phyloP scores from a whole-genome alignment of 2,888 invertebrate genomes.

The Sesia bembeciformis region DNA sequence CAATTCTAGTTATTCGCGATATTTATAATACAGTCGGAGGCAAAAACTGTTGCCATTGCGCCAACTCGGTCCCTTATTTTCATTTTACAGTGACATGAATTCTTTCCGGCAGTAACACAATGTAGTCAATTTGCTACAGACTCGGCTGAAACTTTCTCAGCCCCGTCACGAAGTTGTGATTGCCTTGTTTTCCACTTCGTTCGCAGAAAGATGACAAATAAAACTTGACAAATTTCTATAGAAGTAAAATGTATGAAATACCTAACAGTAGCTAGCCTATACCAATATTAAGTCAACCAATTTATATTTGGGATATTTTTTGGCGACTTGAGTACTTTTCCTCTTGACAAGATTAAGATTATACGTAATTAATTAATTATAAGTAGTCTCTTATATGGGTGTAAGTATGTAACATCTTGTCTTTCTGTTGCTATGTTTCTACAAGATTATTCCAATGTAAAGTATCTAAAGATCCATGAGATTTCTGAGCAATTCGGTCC shows the following conservation, averaged over 20 bases:
- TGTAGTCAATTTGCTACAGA: constrained; percentile 53
- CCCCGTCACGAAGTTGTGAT: constrained; percentile 51
- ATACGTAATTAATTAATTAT: no score
- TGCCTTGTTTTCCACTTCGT: constrained; percentile 55
- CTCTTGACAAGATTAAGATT: no score
- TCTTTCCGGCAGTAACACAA: constrained; percentile 34
- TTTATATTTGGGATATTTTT: not conserved
- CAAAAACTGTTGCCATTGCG: constrained; percentile 23
- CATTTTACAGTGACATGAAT: constrained; percentile 17
- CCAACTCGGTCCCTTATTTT: constrained; percentile 24
- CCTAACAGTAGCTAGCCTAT: not conserved
- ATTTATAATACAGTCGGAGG: constrained; percentile 10
- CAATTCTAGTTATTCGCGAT: constrained; percentile 3
- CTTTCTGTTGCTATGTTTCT: no score
- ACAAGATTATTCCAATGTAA: no score
- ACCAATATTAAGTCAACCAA: not conserved
- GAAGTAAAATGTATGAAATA: constrained; percentile 8
- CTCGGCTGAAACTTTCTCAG: constrained; percentile 38
- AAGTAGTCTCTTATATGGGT: no score
- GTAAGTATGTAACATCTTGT: no score
- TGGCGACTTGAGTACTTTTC: no score
- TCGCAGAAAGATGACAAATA: constrained; percentile 44
- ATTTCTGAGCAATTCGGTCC: no score
- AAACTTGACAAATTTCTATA: constrained; percentile 29
- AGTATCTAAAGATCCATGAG: no score